These are phyloP conservation scores for Sylvilagus floridanus DNA, from an alignment of 2,797 vertebrate genomes.

Conservation along the genomic window DNA sequence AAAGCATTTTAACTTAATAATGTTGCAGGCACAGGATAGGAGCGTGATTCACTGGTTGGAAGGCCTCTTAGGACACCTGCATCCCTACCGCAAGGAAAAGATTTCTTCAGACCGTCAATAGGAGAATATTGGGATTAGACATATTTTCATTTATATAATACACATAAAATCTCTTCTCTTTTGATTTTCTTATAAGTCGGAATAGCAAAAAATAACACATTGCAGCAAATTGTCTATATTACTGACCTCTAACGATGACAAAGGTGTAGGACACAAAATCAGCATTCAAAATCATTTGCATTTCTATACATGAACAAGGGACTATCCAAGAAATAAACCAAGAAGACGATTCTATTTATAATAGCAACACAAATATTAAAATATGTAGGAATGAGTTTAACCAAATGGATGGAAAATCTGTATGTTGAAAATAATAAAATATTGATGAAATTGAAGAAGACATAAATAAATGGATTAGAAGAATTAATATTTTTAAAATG, in stretches of 20 bases:
- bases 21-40: no score
- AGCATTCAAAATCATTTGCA: background rate
- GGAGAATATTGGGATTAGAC: background rate
- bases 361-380: background rate
- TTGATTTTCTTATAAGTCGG: background rate
- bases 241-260: background rate
- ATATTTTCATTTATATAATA: background rate
- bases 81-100: background rate
- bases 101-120: background rate
- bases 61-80: no score
- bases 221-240: background rate
- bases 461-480: no score
- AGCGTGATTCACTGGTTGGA: no score
- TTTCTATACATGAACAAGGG: no score
- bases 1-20: background rate
- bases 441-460: no score
- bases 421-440: no score
- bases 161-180: background rate
- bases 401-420: no score
- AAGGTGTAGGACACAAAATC: background rate
- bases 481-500: no score
- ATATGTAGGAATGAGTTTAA: background rate
- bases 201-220: background rate
- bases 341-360: background rate
- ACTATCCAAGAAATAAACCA: background rate